Base-by-base conservation (phyloP, 2,888 invertebrate genomes). In the Clusia tigrina region DNA sequence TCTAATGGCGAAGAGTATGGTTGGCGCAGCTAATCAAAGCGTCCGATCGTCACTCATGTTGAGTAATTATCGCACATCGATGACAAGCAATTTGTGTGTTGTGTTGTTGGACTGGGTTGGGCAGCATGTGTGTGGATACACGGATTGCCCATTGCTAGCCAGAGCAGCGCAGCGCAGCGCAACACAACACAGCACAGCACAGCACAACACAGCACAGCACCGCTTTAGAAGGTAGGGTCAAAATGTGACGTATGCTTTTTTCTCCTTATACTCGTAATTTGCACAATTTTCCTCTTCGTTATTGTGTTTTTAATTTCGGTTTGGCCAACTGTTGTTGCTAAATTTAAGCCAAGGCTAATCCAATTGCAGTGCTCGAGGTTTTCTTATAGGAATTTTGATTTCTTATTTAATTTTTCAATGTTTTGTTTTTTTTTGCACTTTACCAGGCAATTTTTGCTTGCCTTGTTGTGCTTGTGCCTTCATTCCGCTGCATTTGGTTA, bases 341-440 rank as follows among this genome's bases (percentile, higher is more conserved):
- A 48, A 76, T 76, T 66, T 76, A 54, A 74, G 74, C 74, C 74
- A 74, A 74, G 74, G 74, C 73, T 60, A 48, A n/a, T 10, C 15
- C 42, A 42, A 42, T 42, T 42, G 42, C 42, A 42, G n/a, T 42
- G 3, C 10, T 17, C 6, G 5, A 12, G 32, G 12, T 32, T 32
- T 32, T n/a, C n/a, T n/a, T n/a, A 48, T 48, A 22, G 22, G 5
- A 48, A 20, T 22, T 48, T 20, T 20, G 15, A n/a, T 42, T 42
- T 42, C 3, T 42, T n/a, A n/a, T n/a, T n/a, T n/a, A n/a, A n/a
- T 42, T 42, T 42, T 42, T 42, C 42, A 3, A 42, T 42, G 10
- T 42, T 42, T 42, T 12, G 32, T 42, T 42, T 42, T 42, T 10
- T n/a, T 42, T 42, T n/a, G 10, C n/a, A 42, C 3, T 42, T 42